Percentiles rank a stretch among this genome's conserved stretches.
These are phyloP conservation scores for Oxycera nigricornis DNA, from an alignment of 2,888 invertebrate genomes.

Conservation along the genomic window DNA sequence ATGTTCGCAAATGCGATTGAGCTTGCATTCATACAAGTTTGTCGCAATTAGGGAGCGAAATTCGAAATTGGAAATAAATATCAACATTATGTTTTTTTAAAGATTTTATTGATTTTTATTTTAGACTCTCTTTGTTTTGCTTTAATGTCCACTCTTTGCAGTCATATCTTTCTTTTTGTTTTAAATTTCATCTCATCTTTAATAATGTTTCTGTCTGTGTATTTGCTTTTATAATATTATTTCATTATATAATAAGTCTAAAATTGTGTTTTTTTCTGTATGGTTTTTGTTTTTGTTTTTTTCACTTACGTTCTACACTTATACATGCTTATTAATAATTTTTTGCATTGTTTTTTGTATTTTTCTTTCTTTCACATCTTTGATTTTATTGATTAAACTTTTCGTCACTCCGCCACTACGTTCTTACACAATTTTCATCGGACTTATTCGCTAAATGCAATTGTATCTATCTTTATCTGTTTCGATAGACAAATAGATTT, in stretches of 20 bases:
- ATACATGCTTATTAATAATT: neutral
- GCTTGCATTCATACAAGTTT: too few species aligned
- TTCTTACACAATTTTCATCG: too few species aligned
- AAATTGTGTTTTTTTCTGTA: conserved; percentile 15
- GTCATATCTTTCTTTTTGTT: neutral
- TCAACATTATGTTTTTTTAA: conserved; percentile 2
- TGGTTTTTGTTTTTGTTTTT: neutral
- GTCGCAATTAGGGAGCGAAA: too few species aligned
- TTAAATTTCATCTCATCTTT: neutral
- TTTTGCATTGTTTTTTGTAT: neutral
- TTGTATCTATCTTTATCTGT: neutral
- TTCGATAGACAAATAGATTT: too few species aligned
- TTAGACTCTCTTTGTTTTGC: conserved; percentile 11
- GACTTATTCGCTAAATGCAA: conserved; percentile 3
- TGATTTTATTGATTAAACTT: neutral
- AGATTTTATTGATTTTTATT: conserved; percentile 24
- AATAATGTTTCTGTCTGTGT: conserved; percentile 8
- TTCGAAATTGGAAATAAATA: conserved; percentile 1
- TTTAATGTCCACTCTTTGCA: neutral
- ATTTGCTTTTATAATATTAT: conserved; percentile 23
- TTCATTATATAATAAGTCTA: conserved; percentile 24
- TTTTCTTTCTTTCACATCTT: neutral
- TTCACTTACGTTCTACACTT: neutral
- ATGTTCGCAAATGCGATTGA: too few species aligned
- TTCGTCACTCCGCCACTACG: too few species aligned